A percentile compares a stretch with the other conserved stretches of the same genome.
Evolutionary conservation across 2,888 invertebrate genomes (phyloP).

Genomic region (Acronicta leporina): DNA sequence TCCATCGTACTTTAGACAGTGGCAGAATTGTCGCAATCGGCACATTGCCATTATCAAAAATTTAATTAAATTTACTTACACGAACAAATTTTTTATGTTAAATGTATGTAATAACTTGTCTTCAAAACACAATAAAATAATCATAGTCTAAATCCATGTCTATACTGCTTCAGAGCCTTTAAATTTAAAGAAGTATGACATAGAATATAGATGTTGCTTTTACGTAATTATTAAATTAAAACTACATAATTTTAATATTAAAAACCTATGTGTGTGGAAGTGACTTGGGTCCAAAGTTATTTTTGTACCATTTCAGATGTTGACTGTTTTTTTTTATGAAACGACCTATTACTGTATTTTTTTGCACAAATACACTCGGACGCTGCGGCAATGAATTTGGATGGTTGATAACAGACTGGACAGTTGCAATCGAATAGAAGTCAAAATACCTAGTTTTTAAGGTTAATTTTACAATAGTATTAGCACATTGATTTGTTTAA

Average conservation of each 20-base stretch:
- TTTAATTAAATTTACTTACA: too few species aligned
- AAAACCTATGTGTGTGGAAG: conserved; percentile 31
- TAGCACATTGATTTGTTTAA: too few species aligned
- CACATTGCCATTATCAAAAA: too few species aligned
- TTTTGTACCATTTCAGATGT: conserved; percentile 49
- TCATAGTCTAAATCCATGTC: too few species aligned
- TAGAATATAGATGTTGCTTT: conserved; percentile 20
- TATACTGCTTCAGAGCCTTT: too few species aligned
- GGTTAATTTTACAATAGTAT: too few species aligned
- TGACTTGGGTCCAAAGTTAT: conserved; percentile 55
- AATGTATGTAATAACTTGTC: too few species aligned
- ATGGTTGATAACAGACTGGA: neutral
- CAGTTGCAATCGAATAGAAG: neutral
- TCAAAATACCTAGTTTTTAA: too few species aligned
- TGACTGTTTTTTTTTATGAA: conserved; percentile 16
- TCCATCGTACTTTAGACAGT: too few species aligned
- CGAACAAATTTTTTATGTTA: too few species aligned
- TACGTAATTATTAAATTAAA: conserved; percentile 26
- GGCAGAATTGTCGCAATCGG: too few species aligned
- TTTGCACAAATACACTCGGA: conserved; percentile 24
- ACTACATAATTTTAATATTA: conserved; percentile 20
- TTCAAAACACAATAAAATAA: too few species aligned
- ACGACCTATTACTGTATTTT: neutral
- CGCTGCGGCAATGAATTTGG: conserved; percentile 31
- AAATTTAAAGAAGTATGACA: neutral